Evolutionary conservation across 2,888 invertebrate species (phyloP).

Genomic region (Nomada fucata): DNA sequence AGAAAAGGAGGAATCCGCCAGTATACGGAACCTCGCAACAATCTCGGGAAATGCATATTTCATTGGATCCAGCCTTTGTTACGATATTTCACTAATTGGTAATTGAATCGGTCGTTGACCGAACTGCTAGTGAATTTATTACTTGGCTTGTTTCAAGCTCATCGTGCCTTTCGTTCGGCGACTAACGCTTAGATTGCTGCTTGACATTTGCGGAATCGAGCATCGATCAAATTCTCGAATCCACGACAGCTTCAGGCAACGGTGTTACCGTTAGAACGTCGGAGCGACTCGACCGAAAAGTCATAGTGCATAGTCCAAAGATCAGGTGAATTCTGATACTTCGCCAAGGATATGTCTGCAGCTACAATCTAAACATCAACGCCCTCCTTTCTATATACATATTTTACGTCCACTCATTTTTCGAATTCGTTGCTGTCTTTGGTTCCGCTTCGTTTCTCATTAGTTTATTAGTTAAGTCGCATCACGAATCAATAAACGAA

Average conservation of each 20-base stretch:
- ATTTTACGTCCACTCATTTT: too few relatives aligned
- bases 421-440: too few relatives aligned
- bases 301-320: too few relatives aligned
- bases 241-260: not conserved
- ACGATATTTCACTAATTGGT: not conserved
- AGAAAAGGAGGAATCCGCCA: not conserved
- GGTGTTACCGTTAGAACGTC: too few relatives aligned
- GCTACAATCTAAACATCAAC: too few relatives aligned
- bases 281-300: too few relatives aligned
- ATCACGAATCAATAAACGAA: too few relatives aligned
- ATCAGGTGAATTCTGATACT: too few relatives aligned
- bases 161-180: not conserved
- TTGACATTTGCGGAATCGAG: not conserved
- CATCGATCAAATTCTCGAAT: not conserved
- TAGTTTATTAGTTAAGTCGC: too few relatives aligned
- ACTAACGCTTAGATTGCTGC: not conserved
- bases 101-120: not conserved
- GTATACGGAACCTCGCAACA: not conserved
- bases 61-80: not conserved
- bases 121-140: not conserved
- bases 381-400: too few relatives aligned
- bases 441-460: too few relatives aligned
- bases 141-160: not conserved
- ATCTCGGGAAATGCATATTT: constrained; percentile 17
- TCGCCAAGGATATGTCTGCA: too few relatives aligned